Percentiles rank a stretch among this genome's conserved stretches.
These are phyloP conservation scores for Macrosteles quadrilineatus DNA, from an alignment of 1,140 invertebrate genomes.

Conservation along the genomic window DNA sequence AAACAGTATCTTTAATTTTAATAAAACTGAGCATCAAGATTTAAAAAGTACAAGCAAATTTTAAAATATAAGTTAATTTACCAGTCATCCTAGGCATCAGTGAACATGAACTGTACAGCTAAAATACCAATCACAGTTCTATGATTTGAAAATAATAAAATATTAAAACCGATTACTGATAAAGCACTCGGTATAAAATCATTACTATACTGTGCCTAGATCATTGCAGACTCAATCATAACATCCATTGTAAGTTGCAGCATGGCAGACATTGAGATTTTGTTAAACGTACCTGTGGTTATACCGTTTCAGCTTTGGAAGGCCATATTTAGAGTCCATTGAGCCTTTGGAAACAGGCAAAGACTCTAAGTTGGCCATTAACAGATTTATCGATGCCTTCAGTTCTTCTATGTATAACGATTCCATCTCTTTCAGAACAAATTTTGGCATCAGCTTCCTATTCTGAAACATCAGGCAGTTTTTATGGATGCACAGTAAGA, in stretches of 20 bases:
- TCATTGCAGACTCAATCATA: not conserved
- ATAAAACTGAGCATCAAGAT: too few relatives aligned
- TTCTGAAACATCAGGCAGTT: slow-evolving; percentile 72
- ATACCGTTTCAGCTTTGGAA: slow-evolving; percentile 94
- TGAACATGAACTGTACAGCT: not conserved
- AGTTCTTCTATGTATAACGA: slow-evolving; percentile 98
- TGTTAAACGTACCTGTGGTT: slow-evolving; percentile 77
- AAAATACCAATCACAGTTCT: not conserved
- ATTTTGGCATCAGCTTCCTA: slow-evolving; percentile 96
- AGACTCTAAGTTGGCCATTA: slow-evolving; percentile 99
- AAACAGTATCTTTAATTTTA: too few relatives aligned
- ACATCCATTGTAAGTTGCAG: slow-evolving; percentile 8
- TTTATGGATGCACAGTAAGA: too few relatives aligned
- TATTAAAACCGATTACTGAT: too few relatives aligned
- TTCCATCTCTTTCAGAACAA: slow-evolving; percentile 99
- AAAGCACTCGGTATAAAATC: not conserved
- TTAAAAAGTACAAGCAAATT: too few relatives aligned
- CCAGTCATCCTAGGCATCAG: slow-evolving; percentile 5
- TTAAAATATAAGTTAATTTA: too few relatives aligned
- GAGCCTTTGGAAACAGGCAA: slow-evolving; percentile 97
- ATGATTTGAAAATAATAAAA: too few relatives aligned
- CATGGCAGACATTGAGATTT: not conserved
- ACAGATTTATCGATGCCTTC: slow-evolving; percentile 94
- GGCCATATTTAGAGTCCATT: slow-evolving; percentile 95
- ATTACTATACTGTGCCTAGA: not conserved